Percentiles rank a stretch among this genome's conserved stretches.
phyloP scores from a whole-genome alignment of 2,113 vertebrate genomes.

The Coryphaenoides rupestris region DNA sequence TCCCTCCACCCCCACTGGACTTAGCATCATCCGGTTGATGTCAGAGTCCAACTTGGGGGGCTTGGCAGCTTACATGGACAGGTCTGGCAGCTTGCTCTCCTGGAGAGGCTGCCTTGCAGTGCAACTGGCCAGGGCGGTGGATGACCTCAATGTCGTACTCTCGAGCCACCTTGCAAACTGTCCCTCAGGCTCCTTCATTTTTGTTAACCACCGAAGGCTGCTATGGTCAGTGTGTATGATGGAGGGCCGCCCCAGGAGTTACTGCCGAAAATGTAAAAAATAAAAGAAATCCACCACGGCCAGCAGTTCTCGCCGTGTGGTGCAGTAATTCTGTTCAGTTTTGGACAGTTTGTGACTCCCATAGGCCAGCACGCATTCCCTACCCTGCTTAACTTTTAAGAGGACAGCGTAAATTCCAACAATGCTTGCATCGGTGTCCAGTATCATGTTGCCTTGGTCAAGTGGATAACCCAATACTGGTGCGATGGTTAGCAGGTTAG shows the following conservation, averaged over 20 bases:
- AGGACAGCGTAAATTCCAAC: conserved; percentile 3
- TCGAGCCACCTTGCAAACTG: conserved; percentile 24
- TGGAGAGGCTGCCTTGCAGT: conserved; percentile 23
- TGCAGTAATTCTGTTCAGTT: conserved; percentile 33
- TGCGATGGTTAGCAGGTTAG: neutral
- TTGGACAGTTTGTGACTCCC: too few relatives aligned
- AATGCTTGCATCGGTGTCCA: conserved; percentile 30
- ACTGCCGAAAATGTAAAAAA: conserved; percentile 23
- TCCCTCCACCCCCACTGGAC: conserved; percentile 17
- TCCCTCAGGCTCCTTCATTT: conserved; percentile 26
- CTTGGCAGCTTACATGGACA: conserved; percentile 19
- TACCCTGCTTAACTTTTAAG: conserved; percentile 13
- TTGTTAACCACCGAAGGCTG: conserved; percentile 16
- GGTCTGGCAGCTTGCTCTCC: conserved; percentile 3
- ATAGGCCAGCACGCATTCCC: conserved; percentile 16
- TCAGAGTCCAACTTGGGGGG: conserved; percentile 6
- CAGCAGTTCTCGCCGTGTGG: conserved; percentile 8
- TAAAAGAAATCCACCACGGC: conserved; percentile 22
- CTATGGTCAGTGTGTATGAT: conserved; percentile 13
- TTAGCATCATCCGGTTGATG: neutral
- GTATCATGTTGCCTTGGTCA: conserved; percentile 2
- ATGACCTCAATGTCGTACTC: too few relatives aligned
- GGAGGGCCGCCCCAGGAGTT: too few relatives aligned
- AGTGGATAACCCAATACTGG: too few relatives aligned
- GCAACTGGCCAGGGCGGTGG: too few relatives aligned